These are phyloP conservation scores for Lipotes vexillifer DNA, from an alignment of 2,113 vertebrate genomes.

Conservation along the genomic window DNA sequence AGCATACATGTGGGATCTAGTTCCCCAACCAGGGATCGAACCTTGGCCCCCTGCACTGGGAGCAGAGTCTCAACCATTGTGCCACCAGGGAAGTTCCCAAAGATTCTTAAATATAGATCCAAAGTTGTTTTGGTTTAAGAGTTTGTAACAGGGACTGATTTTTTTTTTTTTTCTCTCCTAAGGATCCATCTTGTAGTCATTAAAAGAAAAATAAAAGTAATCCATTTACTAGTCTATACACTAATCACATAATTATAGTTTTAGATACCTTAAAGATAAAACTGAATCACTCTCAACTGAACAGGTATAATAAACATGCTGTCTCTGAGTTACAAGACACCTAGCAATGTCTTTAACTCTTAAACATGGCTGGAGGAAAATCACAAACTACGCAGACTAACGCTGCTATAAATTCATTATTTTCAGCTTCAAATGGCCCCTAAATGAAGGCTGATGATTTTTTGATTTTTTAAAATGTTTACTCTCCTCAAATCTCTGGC, in stretches of 20 bases:
- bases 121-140: slow-evolving; percentile 7
- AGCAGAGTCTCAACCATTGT: no score
- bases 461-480: neutral
- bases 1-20: no score
- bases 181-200: neutral
- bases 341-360: neutral
- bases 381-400: neutral
- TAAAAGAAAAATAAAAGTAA: neutral
- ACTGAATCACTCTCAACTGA: neutral
- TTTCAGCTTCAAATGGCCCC: neutral
- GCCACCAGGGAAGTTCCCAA: no score
- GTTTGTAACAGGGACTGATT: neutral
- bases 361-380: neutral
- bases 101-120: neutral
- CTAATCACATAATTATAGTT: neutral
- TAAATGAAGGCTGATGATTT: neutral
- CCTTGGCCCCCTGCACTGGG: no score
- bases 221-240: neutral
- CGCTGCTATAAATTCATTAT: neutral
- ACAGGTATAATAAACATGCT: neutral
- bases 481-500: neutral
- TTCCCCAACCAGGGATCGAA: no score
- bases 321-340: neutral
- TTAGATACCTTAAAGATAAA: neutral
- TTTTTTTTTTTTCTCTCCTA: neutral